These are phyloP conservation scores for Matsumurasca onukii DNA, from an alignment of 1,140 invertebrate species.

Conservation along the genomic window DNA sequence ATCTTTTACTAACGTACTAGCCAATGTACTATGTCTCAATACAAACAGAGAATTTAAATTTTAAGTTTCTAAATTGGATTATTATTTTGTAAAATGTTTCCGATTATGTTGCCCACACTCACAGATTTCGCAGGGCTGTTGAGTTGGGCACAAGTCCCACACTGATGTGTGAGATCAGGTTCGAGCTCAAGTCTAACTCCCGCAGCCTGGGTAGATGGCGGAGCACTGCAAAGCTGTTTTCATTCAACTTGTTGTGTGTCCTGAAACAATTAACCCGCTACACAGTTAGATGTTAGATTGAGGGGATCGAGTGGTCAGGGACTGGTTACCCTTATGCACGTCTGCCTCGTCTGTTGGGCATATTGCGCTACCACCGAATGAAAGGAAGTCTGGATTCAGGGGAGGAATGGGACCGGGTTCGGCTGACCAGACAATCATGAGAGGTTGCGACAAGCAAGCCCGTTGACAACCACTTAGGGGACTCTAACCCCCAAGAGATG, in stretches of 20 bases:
- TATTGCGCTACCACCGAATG: not conserved
- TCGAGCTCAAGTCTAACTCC: conserved; percentile 61
- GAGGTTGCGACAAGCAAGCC: too few relatives aligned
- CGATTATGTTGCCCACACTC: conserved; percentile 46
- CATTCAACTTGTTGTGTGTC: conserved; percentile 64
- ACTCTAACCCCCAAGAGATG: too few relatives aligned
- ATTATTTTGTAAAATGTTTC: not conserved
- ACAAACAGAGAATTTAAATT: not conserved
- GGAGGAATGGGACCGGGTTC: too few relatives aligned
- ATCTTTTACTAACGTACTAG: not conserved
- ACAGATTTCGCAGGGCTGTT: conserved; percentile 52
- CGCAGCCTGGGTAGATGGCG: conserved; percentile 59
- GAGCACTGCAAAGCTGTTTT: conserved; percentile 60
- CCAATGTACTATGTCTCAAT: not conserved
- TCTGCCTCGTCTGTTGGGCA: not conserved
- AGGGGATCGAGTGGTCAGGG: not conserved
- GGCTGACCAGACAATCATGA: too few relatives aligned
- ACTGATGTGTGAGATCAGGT: conserved; percentile 59
- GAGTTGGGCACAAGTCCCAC: conserved; percentile 52
- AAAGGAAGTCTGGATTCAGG: not conserved
- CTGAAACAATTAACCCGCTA: conserved; percentile 39
- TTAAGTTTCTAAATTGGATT: not conserved
- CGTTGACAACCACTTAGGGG: too few relatives aligned
- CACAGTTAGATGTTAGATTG: not conserved
- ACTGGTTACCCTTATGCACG: not conserved